These are phyloP conservation scores for Epistrophe grossulariae DNA, from an alignment of 2,888 invertebrate genomes.

Conservation along the genomic window DNA sequence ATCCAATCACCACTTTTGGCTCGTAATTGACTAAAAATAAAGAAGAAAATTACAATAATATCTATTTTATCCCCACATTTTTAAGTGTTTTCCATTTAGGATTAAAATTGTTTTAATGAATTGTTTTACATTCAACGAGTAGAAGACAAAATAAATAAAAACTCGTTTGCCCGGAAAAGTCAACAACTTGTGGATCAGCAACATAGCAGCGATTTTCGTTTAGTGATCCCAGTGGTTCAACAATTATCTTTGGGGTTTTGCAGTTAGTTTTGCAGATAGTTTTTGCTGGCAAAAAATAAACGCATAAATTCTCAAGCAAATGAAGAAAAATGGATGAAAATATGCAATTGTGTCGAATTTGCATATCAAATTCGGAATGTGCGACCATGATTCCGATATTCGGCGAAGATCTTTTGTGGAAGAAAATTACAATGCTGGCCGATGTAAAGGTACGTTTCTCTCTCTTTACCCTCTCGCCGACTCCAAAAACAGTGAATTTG, in stretches of 20 bases:
- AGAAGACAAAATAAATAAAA: conserved; percentile 44
- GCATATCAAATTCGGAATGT: conserved; percentile 81
- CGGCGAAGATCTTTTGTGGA: conserved; percentile 83
- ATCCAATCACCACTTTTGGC: conserved; percentile 67
- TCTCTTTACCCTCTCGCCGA: neutral
- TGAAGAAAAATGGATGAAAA: conserved; percentile 77
- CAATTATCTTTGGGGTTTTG: conserved; percentile 4
- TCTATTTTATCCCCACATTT: conserved; percentile 29
- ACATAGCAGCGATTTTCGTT: conserved; percentile 1
- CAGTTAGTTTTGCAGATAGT: neutral
- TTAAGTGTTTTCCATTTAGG: conserved; percentile 61
- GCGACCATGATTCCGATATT: conserved; percentile 83
- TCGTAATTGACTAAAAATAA: conserved; percentile 68
- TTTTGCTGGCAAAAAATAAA: conserved; percentile 21
- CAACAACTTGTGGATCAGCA: conserved; percentile 45
- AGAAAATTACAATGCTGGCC: conserved; percentile 82
- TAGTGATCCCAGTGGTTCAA: neutral
- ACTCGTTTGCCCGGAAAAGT: conserved; percentile 69
- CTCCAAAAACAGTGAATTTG: neutral
- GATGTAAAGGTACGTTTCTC: conserved; percentile 81
- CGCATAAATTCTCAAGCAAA: conserved; percentile 57
- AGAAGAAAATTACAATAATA: conserved; percentile 50
- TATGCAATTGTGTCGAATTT: conserved; percentile 83
- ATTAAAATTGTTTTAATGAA: conserved; percentile 59
- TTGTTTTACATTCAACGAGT: conserved; percentile 58